Evolutionary conservation across 2,797 vertebrate genomes (phyloP).

Genomic region (Serranus cabrilla): DNA sequence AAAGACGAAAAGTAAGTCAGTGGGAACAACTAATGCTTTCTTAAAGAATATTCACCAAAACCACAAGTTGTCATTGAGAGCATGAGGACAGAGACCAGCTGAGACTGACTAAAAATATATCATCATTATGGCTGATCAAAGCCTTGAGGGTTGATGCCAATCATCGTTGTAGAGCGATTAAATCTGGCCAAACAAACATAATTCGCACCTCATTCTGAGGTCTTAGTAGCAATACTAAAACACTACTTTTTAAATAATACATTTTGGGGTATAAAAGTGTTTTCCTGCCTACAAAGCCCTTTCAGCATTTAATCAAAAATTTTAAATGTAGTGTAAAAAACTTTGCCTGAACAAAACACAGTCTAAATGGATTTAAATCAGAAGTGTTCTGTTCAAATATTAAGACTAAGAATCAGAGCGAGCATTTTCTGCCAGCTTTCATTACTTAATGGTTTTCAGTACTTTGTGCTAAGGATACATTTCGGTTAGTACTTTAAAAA

Average conservation of each 20-base stretch:
- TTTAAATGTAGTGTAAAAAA: neutral
- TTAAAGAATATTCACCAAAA: neutral
- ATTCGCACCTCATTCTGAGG: neutral
- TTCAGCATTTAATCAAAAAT: neutral
- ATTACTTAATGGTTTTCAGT: neutral
- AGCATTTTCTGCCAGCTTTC: neutral
- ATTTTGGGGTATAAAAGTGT: neutral
- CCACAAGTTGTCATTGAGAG: constrained; percentile 1
- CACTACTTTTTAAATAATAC: neutral
- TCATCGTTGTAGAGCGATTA: neutral
- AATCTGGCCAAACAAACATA: neutral
- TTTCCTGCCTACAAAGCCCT: neutral
- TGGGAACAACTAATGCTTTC: neutral
- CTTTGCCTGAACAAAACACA: neutral
- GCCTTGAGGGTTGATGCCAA: neutral
- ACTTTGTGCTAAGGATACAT: neutral
- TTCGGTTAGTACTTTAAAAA: neutral
- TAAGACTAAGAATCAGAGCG: neutral
- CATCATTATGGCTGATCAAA: neutral
- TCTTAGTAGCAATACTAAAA: neutral
- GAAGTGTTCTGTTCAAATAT: neutral
- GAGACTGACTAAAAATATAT: neutral
- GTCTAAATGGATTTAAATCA: neutral
- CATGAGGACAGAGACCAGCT: neutral
- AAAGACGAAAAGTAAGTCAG: neutral